phyloP scores from a whole-genome alignment of 1,140 invertebrate species.

The Parasteatoda tepidariorum region DNA sequence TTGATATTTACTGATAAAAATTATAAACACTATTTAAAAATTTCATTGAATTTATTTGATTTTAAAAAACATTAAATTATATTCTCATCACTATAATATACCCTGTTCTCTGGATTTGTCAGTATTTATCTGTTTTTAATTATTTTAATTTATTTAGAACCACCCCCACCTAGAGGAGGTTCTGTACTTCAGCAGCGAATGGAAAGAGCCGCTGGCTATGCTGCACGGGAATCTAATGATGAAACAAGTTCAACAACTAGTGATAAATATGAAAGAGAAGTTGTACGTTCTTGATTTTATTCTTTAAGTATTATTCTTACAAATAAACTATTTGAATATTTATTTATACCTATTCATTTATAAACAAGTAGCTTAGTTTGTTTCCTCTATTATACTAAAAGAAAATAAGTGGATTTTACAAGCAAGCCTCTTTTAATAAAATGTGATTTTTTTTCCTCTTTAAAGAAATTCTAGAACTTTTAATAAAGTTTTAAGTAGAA shows the following conservation, averaged over 20 bases:
- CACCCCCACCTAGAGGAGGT: slow-evolving; percentile 25
- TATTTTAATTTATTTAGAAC: slow-evolving; percentile 5
- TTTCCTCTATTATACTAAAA: too few species aligned
- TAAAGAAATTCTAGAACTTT: too few species aligned
- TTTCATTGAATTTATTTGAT: background rate
- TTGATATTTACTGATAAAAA: too few species aligned
- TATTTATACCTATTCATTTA: too few species aligned
- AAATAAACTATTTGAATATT: background rate
- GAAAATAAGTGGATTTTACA: too few species aligned
- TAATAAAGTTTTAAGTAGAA: too few species aligned
- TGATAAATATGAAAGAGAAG: slow-evolving; percentile 61
- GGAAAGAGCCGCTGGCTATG: slow-evolving; percentile 49
- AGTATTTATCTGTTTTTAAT: background rate
- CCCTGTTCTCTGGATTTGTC: background rate
- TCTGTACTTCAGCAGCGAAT: slow-evolving; percentile 47
- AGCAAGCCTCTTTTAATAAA: too few species aligned
- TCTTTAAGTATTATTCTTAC: background rate
- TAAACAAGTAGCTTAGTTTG: too few species aligned
- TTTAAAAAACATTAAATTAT: too few species aligned
- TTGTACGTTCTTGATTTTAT: slow-evolving; percentile 53
- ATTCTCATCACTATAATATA: too few species aligned
- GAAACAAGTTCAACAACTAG: slow-evolving; percentile 59
- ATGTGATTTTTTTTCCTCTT: too few species aligned
- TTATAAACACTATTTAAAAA: too few species aligned
- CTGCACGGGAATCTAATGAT: slow-evolving; percentile 54